Evolutionary conservation across 2,797 vertebrate genomes (phyloP), one percentile per base, ranked within the genome.

Genomic region (Helicolenus hilgendorfi): DNA sequence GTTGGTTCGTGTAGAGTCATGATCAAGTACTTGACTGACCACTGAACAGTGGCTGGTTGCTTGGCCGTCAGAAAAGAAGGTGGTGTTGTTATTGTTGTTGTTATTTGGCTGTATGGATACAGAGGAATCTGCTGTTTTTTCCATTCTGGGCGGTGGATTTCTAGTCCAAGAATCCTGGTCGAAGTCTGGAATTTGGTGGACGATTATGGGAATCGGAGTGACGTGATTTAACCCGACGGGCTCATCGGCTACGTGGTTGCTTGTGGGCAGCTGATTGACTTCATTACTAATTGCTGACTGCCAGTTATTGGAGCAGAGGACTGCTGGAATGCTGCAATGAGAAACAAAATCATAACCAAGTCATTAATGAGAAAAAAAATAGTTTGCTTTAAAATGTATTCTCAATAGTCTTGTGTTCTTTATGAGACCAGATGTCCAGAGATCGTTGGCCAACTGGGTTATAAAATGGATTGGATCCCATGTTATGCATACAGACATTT

Each of bases 221-320:
- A 85, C 24, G 27, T 84, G 82, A 79, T 92, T 79, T 55, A 78
- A 64, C 58, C 76, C 72, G 15, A 53, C 22, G 36, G 89, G 75
- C 77, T 89, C 64, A 9, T 64, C 63, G 26, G 79, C 65, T 7
- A 73, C 77, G n/a, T 63, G 53, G 84, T 65, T 72, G 82, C 81
- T 88, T 11, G 65, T 56, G 11, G 87, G 76, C 31, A 88, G 81
- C 58, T 71, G 75, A 81, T 78, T 55, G 4, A 49, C 14, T 26
- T 96, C 94, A 76, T 89, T 33, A 72, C 93, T 93, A 73, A 96
- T 73, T 58, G 95, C 90, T 15, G 98, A 96, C 81, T 97, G 97
- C 97, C 98, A 98, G 95, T 98, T 99, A 91, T 98, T 99, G 89
- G 97, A 98, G 88, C 98, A 97, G 81, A 99, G 98, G 77, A 95